These are phyloP conservation scores for Battus philenor DNA, from an alignment of 1,140 invertebrate genomes.

Conservation along the genomic window DNA sequence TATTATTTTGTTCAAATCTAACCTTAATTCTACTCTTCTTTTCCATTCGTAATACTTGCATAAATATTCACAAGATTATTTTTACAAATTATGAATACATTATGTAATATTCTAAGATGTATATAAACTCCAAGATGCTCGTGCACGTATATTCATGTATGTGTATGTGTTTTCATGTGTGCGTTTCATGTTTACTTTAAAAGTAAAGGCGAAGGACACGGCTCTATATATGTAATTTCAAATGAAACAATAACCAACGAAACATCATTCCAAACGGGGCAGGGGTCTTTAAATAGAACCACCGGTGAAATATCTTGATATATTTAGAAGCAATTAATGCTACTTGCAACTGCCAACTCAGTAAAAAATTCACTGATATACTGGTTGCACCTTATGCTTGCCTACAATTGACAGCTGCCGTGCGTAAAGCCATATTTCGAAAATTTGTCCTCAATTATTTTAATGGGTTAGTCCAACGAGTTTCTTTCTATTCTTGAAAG, in stretches of 20 bases:
- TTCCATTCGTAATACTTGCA: too few species aligned
- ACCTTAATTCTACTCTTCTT: too few species aligned
- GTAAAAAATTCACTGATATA: neutral
- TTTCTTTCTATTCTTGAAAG: neutral
- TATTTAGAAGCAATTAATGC: neutral
- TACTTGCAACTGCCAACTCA: neutral
- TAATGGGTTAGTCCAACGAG: neutral
- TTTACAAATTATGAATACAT: too few species aligned
- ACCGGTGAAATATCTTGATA: slow-evolving; percentile 5
- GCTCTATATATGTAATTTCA: too few species aligned
- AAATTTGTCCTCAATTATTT: neutral
- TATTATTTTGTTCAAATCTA: too few species aligned
- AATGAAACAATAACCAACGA: slow-evolving; percentile 2
- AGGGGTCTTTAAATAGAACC: slow-evolving; percentile 2
- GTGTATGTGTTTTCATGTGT: too few species aligned
- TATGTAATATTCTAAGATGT: too few species aligned
- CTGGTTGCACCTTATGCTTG: neutral
- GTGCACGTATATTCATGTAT: too few species aligned
- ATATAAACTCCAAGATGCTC: too few species aligned
- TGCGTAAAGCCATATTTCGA: neutral
- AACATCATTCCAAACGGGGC: slow-evolving; percentile 1
- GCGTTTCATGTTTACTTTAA: too few species aligned
- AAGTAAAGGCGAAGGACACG: too few species aligned
- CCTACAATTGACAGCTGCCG: slow-evolving; percentile 3
- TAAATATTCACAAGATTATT: too few species aligned